Conservation (phyloP, 2,888 invertebrate genomes). For the Tuta absoluta region DNA sequence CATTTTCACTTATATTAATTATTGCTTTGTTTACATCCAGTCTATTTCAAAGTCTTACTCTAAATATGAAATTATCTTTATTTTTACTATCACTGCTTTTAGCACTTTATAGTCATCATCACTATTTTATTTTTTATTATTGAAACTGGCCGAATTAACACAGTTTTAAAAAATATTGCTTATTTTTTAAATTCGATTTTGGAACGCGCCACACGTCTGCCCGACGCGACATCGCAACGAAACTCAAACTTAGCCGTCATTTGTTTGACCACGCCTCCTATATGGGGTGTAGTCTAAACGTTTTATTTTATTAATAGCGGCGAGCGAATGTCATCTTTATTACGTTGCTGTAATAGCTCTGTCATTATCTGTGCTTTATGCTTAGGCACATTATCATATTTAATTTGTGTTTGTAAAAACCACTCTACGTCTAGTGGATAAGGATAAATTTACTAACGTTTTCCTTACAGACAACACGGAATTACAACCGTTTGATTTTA, state of each 20-base stretch:
- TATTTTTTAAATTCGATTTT: conserved; percentile 33
- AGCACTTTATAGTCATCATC: neutral
- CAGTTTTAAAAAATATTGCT: conserved; percentile 28
- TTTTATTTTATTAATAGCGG: conserved; percentile 71
- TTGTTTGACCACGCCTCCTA: conserved; percentile 63
- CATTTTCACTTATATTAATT: conserved; percentile 43
- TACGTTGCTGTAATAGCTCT: conserved; percentile 57
- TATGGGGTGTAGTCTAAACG: conserved; percentile 72
- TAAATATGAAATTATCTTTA: neutral
- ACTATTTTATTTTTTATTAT: neutral
- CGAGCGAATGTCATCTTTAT: conserved; percentile 72
- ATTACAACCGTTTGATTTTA: neutral
- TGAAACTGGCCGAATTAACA: neutral
- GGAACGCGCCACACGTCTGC: conserved; percentile 52
- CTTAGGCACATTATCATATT: conserved; percentile 36
- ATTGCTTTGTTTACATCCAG: conserved; percentile 22
- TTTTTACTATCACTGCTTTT: neutral
- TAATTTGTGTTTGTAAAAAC: conserved; percentile 14
- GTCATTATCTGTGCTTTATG: conserved; percentile 47
- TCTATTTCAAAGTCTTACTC: neutral
- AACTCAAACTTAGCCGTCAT: conserved; percentile 49
- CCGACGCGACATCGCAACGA: conserved; percentile 53
- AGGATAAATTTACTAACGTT: neutral
- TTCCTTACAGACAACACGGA: neutral
- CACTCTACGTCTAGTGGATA: conserved; percentile 5